Evolutionary conservation across 2,113 vertebrate genomes (phyloP), one percentile per base, ranked within the genome.

Genomic region (Gymnocephalus cernua): DNA sequence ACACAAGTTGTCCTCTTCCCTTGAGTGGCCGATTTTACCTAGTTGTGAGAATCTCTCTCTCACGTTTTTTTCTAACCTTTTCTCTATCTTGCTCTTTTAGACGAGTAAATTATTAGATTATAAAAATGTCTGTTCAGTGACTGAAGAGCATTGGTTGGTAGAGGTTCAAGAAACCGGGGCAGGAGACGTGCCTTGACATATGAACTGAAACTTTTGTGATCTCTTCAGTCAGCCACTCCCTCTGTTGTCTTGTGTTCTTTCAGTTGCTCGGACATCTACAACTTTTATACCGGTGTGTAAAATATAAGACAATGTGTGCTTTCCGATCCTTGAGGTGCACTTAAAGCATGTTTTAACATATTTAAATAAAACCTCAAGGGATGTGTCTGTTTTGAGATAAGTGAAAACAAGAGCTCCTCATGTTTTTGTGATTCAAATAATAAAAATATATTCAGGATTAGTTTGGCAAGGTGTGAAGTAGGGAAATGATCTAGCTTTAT

Each of bases 1-100:
- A 84, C 90, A 88, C 84, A 88, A 91, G 81, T 85, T 58, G 81
- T 88, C 82, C 80, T 84, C 72, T 84, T 85, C 71, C 50, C 67
- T 88, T 81, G 50, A 48, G 66, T 76, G 63, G 70, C 83, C 12
- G 50, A 80, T 87, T 90, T 88, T 80, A 83, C 83, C 66, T 87
- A 48, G 65, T 61, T 84, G 72, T 69, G 80, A 83, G 82, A 84
- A 77, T 67, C 59, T 53, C 56, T 48, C 73, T 23, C 51, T 44
- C 12, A 3, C 32, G 14, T 29, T 21, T 32, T 35, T 47, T n/a
- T 14, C 62, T 32, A 0, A 44, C 12, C 35, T 23, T 54, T 18
- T 69, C 16, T 71, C 74, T 62, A 3, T 29, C 21, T 77, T 3
- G 1, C 68, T 51, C 29, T 72, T 35, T 85, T n/a, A 48, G 63